phyloP scores from a whole-genome alignment of 2,113 vertebrate genomes.

The Pelvicachromis taeniatus region DNA sequence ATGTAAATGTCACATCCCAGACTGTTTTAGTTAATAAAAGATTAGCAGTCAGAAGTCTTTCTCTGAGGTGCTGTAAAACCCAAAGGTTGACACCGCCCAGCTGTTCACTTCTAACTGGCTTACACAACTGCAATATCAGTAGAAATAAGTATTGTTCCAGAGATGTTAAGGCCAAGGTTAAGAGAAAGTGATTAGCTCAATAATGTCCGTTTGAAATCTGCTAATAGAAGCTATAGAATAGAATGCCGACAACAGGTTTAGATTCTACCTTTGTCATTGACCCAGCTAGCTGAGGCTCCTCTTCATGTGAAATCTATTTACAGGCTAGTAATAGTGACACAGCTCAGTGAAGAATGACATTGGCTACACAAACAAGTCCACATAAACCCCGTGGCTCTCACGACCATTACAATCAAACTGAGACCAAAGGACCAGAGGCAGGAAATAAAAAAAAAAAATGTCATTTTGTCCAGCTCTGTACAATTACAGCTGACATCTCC shows the following conservation, averaged over 20 bases:
- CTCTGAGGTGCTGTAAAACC: background rate
- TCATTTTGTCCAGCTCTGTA: conserved; percentile 42
- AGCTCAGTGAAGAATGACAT: conserved; percentile 35
- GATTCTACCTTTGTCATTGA: conserved; percentile 6
- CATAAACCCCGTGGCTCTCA: conserved; percentile 18
- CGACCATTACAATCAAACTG: conserved; percentile 13
- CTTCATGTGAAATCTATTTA: conserved; percentile 38
- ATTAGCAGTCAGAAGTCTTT: conserved; percentile 31
- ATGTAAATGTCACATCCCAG: conserved; percentile 47
- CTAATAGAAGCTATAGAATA: background rate
- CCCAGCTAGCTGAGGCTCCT: background rate
- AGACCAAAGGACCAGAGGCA: background rate
- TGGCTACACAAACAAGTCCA: conserved; percentile 31
- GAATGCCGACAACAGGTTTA: background rate
- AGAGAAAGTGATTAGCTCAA: background rate
- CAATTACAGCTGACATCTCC: conserved; percentile 46
- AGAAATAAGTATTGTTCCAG: background rate
- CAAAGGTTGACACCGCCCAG: conserved; percentile 26
- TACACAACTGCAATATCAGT: background rate
- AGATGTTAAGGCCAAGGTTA: conserved; percentile 3
- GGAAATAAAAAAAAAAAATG: background rate
- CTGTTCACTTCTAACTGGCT: conserved; percentile 16
- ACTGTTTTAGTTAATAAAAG: conserved; percentile 42
- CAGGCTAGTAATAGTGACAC: conserved; percentile 26
- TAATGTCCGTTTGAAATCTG: conserved; percentile 1